phyloP scores from a whole-genome alignment of 1,140 invertebrate genomes.

The Rhyacophila brunnea region DNA sequence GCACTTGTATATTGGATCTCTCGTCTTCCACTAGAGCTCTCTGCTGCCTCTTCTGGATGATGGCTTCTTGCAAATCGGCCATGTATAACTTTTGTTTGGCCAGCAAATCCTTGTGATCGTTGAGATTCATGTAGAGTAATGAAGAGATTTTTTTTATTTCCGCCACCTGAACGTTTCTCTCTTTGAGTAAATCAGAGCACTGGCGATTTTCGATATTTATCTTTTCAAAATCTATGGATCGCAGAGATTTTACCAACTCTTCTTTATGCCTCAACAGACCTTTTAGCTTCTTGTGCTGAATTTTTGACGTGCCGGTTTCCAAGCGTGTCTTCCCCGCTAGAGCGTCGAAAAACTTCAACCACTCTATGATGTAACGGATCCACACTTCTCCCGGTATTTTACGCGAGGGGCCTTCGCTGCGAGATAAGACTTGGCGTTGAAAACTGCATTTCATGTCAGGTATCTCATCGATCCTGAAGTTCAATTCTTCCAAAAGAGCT shows the following conservation, averaged over 20 bases:
- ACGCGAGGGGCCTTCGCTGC: conserved; percentile 36
- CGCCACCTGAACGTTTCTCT: conserved; percentile 46
- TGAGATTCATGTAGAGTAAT: conserved; percentile 49
- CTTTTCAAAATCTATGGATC: conserved; percentile 57
- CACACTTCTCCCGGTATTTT: conserved; percentile 55
- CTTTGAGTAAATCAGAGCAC: conserved; percentile 46
- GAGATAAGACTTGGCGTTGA: conserved; percentile 3
- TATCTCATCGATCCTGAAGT: conserved; percentile 21
- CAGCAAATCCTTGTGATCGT: conserved; percentile 51
- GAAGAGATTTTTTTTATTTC: conserved; percentile 54
- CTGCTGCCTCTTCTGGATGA: conserved; percentile 17
- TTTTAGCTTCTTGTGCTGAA: conserved; percentile 49
- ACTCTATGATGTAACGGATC: conserved; percentile 54
- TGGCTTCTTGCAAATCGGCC: conserved; percentile 40
- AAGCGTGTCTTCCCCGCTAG: conserved; percentile 53
- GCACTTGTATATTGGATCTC: background rate
- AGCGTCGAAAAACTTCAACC: conserved; percentile 48
- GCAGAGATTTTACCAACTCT: conserved; percentile 50
- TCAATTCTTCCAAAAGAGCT: conserved; percentile 53
- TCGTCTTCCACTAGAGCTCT: background rate
- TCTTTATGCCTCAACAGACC: conserved; percentile 48
- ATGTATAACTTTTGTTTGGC: conserved; percentile 45
- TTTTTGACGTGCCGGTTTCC: conserved; percentile 52
- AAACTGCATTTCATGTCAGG: conserved; percentile 7
- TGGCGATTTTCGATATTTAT: conserved; percentile 56